Conservation (phyloP, 2,113 vertebrate species). For the Jacana jacana region DNA sequence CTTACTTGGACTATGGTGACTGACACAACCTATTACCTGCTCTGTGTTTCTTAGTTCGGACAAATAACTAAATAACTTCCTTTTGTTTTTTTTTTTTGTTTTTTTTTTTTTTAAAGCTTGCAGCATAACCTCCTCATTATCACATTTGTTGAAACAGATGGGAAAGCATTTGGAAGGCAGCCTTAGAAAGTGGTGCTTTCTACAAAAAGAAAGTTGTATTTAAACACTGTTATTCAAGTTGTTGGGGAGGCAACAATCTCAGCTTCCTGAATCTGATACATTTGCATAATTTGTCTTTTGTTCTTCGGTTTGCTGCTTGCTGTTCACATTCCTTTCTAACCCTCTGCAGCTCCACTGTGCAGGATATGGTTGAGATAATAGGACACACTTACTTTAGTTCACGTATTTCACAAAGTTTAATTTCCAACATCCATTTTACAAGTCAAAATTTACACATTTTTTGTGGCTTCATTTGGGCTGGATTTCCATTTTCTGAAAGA, state of each 20-base stretch:
- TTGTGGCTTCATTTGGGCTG: not conserved
- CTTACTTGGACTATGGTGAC: not conserved
- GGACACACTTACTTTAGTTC: not conserved
- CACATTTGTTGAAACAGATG: slow-evolving; percentile 81
- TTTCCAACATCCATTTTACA: not conserved
- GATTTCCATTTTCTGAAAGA: slow-evolving; percentile 61
- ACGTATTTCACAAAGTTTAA: not conserved
- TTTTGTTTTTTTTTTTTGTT: not conserved
- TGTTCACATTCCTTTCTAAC: slow-evolving; percentile 16
- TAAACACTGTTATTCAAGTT: slow-evolving; percentile 64
- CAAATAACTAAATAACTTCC: too few relatives aligned
- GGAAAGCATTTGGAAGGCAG: slow-evolving; percentile 74
- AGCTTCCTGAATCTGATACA: slow-evolving; percentile 29
- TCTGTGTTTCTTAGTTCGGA: not conserved
- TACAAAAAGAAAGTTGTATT: slow-evolving; percentile 70
- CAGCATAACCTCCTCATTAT: slow-evolving; percentile 74
- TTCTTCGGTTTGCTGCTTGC: slow-evolving; percentile 36
- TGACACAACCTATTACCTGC: slow-evolving; percentile 29
- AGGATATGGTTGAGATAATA: not conserved
- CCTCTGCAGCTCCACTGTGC: not conserved
- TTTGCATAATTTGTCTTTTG: slow-evolving; percentile 55
- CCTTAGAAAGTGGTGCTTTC: slow-evolving; percentile 59
- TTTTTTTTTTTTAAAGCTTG: slow-evolving; percentile 22
- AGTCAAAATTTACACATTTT: not conserved
- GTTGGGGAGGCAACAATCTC: slow-evolving; percentile 50